These are phyloP conservation scores for Pangasius sanitwongsei DNA, from an alignment of 2,797 vertebrate species.

Conservation along the genomic window DNA sequence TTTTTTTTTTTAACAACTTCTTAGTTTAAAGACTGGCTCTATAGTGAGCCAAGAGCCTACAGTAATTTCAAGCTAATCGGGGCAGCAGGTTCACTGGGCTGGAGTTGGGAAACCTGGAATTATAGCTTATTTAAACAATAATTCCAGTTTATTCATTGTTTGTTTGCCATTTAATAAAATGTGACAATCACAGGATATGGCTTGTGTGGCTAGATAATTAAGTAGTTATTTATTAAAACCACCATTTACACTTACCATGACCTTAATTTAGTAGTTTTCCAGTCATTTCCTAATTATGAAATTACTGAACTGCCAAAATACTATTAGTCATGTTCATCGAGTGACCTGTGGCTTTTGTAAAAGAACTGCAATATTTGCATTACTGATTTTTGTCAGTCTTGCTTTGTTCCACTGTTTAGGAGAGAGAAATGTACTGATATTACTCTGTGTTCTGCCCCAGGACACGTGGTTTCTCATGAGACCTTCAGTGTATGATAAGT, in stretches of 20 bases:
- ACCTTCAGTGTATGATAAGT: neutral
- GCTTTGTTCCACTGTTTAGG: neutral
- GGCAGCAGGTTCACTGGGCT: neutral
- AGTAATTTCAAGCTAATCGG: neutral
- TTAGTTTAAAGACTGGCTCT: neutral
- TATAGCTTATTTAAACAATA: neutral
- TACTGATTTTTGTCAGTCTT: neutral
- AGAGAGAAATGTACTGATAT: neutral
- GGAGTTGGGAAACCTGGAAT: neutral
- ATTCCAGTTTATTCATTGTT: neutral
- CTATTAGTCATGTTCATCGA: neutral
- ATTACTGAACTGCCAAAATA: neutral
- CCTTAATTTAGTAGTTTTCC: neutral
- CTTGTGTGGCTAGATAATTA: neutral
- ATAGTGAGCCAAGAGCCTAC: neutral
- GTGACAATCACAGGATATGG: neutral
- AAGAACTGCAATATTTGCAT: neutral
- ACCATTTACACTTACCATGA: neutral
- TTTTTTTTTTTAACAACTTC: too few species aligned
- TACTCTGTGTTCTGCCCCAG: constrained; percentile 10
- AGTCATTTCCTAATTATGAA: neutral
- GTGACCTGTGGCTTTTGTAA: neutral
- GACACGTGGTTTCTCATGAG: constrained; percentile 37
- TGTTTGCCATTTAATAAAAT: neutral
- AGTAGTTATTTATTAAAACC: neutral